Conservation (phyloP, 2,113 vertebrate species). For the Panthera leo region DNA sequence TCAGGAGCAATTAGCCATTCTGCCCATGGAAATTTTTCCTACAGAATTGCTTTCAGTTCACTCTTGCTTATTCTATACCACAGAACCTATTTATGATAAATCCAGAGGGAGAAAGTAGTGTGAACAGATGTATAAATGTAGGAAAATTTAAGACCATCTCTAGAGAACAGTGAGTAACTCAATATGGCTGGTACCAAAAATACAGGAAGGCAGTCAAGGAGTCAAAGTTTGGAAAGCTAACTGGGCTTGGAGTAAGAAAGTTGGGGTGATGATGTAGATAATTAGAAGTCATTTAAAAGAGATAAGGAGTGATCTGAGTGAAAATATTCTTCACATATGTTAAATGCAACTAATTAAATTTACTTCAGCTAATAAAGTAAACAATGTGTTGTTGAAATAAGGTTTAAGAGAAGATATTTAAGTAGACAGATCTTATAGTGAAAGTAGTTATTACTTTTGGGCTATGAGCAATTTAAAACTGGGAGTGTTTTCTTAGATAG, state of each 20-base stretch:
- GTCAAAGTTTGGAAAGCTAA: neutral
- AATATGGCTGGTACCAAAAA: neutral
- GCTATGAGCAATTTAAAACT: slow-evolving; percentile 5
- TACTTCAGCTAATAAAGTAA: neutral
- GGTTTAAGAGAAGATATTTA: neutral
- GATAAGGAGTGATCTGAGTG: neutral
- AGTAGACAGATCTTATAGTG: neutral
- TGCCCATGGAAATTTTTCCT: neutral
- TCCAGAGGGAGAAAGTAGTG: neutral
- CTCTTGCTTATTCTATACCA: neutral
- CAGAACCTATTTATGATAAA: neutral
- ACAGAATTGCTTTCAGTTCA: neutral
- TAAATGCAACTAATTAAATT: slow-evolving; percentile 27
- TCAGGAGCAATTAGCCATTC: neutral
- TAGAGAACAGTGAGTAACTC: neutral
- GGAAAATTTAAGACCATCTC: neutral
- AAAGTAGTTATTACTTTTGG: neutral
- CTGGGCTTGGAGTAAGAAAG: neutral
- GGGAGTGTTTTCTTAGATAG: neutral
- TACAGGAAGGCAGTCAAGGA: neutral
- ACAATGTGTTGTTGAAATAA: neutral
- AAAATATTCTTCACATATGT: neutral
- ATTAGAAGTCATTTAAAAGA: neutral
- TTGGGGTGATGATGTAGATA: neutral
- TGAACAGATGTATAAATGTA: neutral